These are phyloP conservation scores for Ophioninae sp. DNA, from an alignment of 2,888 invertebrate species.

Conservation along the genomic window DNA sequence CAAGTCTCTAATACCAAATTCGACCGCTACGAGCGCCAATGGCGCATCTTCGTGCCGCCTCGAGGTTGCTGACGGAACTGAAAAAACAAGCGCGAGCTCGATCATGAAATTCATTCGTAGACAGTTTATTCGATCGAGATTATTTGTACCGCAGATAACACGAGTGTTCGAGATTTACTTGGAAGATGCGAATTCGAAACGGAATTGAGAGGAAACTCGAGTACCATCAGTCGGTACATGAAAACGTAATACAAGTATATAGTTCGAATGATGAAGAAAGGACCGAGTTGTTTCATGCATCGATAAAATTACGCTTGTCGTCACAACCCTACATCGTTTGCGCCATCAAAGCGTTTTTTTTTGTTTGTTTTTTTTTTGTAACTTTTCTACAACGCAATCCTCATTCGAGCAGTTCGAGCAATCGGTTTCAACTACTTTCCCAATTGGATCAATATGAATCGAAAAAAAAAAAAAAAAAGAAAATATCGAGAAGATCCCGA, in stretches of 20 bases:
- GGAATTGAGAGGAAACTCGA: neutral
- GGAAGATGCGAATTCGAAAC: neutral
- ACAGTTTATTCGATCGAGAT: neutral
- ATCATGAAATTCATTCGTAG: neutral
- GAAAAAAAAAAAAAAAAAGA: slow-evolving; percentile 2
- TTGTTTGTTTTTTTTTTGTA: neutral
- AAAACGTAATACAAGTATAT: neutral
- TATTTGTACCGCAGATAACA: neutral
- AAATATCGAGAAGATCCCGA: neutral
- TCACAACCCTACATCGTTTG: neutral
- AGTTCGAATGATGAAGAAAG: neutral
- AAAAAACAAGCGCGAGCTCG: neutral
- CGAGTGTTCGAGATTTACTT: neutral
- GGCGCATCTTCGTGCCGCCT: slow-evolving; percentile 3
- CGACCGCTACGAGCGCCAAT: slow-evolving; percentile 42
- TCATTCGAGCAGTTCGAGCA: neutral
- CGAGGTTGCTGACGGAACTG: neutral
- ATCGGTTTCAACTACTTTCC: neutral
- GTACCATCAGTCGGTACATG: neutral
- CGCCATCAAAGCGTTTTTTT: neutral
- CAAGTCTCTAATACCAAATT: neutral
- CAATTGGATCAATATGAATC: neutral
- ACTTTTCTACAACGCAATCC: neutral
- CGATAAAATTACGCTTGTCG: neutral
- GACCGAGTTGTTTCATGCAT: neutral